phyloP scores from a whole-genome alignment of 2,888 invertebrate genomes.

The Drosophila pseudotakahashii region DNA sequence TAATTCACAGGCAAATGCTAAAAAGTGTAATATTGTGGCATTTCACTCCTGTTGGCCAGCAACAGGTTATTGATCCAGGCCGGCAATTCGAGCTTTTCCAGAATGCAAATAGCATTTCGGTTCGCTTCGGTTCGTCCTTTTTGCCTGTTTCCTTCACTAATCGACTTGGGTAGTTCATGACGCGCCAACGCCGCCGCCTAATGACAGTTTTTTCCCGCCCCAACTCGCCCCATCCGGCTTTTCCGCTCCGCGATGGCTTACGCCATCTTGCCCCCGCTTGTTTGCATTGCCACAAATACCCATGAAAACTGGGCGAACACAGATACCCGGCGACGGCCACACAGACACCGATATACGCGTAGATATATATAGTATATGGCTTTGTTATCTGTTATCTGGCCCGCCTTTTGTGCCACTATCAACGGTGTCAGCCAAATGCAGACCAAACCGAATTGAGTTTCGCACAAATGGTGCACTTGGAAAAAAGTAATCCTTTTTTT shows the following conservation, averaged over 20 bases:
- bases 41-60: slow-evolving; percentile 20
- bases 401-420: slow-evolving; percentile 52
- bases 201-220: slow-evolving; percentile 59
- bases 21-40: slow-evolving; percentile 6
- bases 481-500: neutral
- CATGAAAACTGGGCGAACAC: neutral
- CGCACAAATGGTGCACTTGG: slow-evolving; percentile 31
- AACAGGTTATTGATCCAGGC: slow-evolving; percentile 74
- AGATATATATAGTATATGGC: slow-evolving; percentile 30
- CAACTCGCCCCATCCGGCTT: slow-evolving; percentile 47
- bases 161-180: slow-evolving; percentile 67
- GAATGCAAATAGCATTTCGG: slow-evolving; percentile 47
- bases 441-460: slow-evolving; percentile 38
- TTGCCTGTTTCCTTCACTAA: slow-evolving; percentile 56
- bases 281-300: slow-evolving; percentile 55
- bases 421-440: slow-evolving; percentile 51
- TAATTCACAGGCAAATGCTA: slow-evolving; percentile 29
- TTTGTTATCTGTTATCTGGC: slow-evolving; percentile 72
- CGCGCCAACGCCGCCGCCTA: slow-evolving; percentile 63
- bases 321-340: slow-evolving; percentile 6
- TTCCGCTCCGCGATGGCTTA: slow-evolving; percentile 30
- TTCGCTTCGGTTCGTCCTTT: slow-evolving; percentile 1
- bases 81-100: slow-evolving; percentile 22
- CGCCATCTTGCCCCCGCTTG: slow-evolving; percentile 49
- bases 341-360: slow-evolving; percentile 3